phyloP scores from a whole-genome alignment of 2,888 invertebrate genomes.

The Orchestes rusci region DNA sequence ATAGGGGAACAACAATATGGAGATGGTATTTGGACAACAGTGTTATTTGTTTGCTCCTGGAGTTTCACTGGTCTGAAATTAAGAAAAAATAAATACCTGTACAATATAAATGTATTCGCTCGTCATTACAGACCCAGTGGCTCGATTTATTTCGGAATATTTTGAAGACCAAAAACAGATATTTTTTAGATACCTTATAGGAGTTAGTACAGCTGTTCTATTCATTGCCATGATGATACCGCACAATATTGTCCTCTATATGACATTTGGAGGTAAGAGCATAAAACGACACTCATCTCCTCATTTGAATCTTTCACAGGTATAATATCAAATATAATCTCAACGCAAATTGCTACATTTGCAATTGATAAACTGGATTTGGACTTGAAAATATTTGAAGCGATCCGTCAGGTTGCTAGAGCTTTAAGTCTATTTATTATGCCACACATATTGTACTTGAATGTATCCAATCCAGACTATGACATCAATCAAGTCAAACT shows the following conservation, averaged over 20 bases:
- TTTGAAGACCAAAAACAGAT: conserved; percentile 24
- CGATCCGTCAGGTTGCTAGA: conserved; percentile 26
- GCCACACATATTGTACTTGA: conserved; percentile 27
- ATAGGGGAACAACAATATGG: conserved; percentile 18
- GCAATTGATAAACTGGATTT: conserved; percentile 27
- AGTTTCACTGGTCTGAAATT: conserved; percentile 26
- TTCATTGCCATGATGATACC: conserved; percentile 26
- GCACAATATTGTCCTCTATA: conserved; percentile 26
- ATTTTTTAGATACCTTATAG: conserved; percentile 25
- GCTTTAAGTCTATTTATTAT: conserved; percentile 29
- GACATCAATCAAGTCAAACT: conserved; percentile 23
- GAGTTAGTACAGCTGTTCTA: conserved; percentile 21
- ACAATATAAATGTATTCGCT: not conserved
- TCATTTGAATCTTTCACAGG: conserved; percentile 16
- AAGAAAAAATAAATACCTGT: not conserved
- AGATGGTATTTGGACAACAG: conserved; percentile 29
- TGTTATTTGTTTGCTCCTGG: conserved; percentile 27
- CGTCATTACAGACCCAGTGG: conserved; percentile 27
- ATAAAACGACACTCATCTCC: not conserved
- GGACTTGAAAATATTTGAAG: conserved; percentile 25
- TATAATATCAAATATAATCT: conserved; percentile 27
- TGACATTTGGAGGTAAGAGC: conserved; percentile 30
- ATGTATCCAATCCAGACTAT: conserved; percentile 17
- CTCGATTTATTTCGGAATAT: conserved; percentile 27
- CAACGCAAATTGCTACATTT: conserved; percentile 25